These are phyloP conservation scores for Caenorhabditis elegans DNA, from an alignment of 1,140 invertebrate genomes.

Conservation along the genomic window DNA sequence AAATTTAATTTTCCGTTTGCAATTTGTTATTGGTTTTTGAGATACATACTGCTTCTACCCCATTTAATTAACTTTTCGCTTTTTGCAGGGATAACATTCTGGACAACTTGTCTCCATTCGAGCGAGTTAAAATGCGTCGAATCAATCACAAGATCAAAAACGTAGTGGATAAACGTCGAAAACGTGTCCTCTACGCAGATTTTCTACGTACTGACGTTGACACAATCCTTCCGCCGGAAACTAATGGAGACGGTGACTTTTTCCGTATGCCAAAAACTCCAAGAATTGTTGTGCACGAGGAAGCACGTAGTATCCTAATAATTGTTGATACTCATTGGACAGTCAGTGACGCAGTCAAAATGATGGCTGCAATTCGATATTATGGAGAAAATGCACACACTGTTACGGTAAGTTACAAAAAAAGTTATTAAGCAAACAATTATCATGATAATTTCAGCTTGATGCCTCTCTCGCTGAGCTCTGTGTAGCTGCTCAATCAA, in stretches of 20 bases:
- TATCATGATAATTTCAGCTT: constrained; percentile 10
- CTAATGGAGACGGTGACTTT: background rate
- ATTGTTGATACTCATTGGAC: constrained; percentile 35
- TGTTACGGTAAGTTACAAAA: constrained; percentile 1
- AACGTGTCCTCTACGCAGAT: constrained; percentile 7
- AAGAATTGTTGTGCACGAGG: constrained; percentile 23
- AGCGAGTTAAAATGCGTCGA: constrained; percentile 24
- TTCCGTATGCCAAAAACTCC: constrained; percentile 16
- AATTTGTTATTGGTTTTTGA: background rate
- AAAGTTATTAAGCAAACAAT: background rate
- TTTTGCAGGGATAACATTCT: constrained; percentile 36
- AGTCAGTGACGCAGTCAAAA: background rate
- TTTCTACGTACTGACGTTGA: constrained; percentile 33
- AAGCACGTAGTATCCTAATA: constrained; percentile 20
- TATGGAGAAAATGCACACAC: constrained; percentile 23
- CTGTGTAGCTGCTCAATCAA: constrained; percentile 20
- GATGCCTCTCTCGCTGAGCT: constrained; percentile 30
- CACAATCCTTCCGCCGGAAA: constrained; percentile 10
- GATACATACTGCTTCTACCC: background rate
- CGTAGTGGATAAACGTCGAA: constrained; percentile 7
- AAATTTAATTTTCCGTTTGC: background rate
- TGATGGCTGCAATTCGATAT: constrained; percentile 23
- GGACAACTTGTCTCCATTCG: constrained; percentile 33
- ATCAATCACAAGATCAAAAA: constrained; percentile 28
- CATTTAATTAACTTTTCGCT: background rate